phyloP scores from a whole-genome alignment of 2,888 invertebrate species.

The Therioaphis trifolii region DNA sequence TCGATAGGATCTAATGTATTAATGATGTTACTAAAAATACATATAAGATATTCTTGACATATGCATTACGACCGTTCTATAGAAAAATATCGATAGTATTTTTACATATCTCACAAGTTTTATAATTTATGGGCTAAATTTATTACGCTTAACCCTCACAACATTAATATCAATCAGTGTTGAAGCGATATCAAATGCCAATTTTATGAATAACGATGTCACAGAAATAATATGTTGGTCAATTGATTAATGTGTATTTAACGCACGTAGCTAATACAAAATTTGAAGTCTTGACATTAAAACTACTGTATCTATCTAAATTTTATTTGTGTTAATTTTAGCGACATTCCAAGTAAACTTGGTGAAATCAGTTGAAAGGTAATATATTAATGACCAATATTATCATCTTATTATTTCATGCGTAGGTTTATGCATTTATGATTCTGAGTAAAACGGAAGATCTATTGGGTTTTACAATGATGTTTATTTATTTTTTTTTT shows the following conservation, averaged over 20 bases:
- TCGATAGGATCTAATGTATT: too few species aligned
- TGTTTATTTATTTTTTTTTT: too few species aligned
- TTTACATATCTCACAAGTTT: too few species aligned
- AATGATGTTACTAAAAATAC: too few species aligned
- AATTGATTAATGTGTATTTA: constrained; percentile 37
- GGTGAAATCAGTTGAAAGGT: background rate
- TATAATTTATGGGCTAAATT: too few species aligned
- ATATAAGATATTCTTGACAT: too few species aligned
- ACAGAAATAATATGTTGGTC: constrained; percentile 31
- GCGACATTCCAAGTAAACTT: background rate
- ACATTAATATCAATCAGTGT: constrained; percentile 15
- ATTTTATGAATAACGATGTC: background rate
- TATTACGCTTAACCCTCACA: background rate
- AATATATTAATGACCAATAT: background rate
- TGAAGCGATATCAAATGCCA: background rate
- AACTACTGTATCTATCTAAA: background rate
- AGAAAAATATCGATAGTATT: too few species aligned
- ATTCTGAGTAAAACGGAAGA: too few species aligned
- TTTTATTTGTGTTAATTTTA: background rate
- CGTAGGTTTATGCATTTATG: too few species aligned
- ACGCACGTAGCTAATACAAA: constrained; percentile 33
- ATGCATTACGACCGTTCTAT: too few species aligned
- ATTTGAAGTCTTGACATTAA: constrained; percentile 8
- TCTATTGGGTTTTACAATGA: too few species aligned
- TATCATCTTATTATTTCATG: too few species aligned